Evolutionary conservation across 2,797 vertebrate genomes (phyloP).

Genomic region (Melanotaenia pygmaea): DNA sequence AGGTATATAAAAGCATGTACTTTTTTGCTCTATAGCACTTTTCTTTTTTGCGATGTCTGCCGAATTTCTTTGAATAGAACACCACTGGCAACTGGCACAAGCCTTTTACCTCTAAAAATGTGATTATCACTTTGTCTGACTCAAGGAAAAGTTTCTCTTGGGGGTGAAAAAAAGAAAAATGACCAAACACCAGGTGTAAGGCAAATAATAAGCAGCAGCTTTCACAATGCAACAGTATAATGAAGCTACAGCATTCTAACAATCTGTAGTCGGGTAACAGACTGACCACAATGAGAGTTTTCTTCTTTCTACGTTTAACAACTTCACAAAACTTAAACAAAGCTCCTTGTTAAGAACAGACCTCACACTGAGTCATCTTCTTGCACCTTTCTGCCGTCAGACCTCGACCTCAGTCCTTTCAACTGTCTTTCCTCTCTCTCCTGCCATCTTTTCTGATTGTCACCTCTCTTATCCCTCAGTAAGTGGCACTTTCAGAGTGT

Average conservation of each 20-base stretch:
- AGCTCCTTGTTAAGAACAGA: conserved; percentile 67
- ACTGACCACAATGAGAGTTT: conserved; percentile 40
- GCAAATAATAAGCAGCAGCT: background rate
- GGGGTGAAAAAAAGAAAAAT: background rate
- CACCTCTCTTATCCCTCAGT: conserved; percentile 59
- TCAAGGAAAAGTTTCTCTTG: conserved; percentile 5
- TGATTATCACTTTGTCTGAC: conserved; percentile 12
- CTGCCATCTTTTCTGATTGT: conserved; percentile 44
- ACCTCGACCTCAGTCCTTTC: conserved; percentile 19
- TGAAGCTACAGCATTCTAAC: conserved; percentile 5
- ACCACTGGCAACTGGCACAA: conserved; percentile 9
- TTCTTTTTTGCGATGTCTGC: background rate
- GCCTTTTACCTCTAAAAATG: conserved; percentile 12
- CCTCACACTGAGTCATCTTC: conserved; percentile 65
- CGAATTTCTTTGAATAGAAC: conserved; percentile 1
- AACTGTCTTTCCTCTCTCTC: conserved; percentile 16
- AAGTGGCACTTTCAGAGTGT: conserved; percentile 51
- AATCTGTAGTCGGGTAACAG: conserved; percentile 22
- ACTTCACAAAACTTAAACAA: conserved; percentile 57
- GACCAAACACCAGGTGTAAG: conserved; percentile 14
- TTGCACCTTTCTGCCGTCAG: conserved; percentile 60
- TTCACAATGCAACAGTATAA: conserved; percentile 15
- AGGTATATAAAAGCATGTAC: conserved; percentile 1
- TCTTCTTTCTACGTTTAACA: conserved; percentile 56
- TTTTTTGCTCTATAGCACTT: background rate